Conservation (phyloP, 2,888 invertebrate genomes). For the Fissipunctia ypsillon region DNA sequence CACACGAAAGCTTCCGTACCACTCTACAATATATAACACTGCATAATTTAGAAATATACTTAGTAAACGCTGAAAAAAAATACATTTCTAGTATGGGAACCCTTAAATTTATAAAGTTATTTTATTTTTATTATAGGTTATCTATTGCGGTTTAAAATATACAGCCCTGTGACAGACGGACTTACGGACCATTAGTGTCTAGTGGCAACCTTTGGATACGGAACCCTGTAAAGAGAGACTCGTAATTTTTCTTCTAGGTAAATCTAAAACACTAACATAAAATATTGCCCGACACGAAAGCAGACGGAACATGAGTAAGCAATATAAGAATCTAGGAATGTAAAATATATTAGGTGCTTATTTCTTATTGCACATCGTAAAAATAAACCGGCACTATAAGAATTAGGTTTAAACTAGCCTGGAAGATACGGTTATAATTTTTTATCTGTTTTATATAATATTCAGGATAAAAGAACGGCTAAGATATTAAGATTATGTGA, state of each 20-base stretch:
- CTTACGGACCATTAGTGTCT: neutral
- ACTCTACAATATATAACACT: too few relatives aligned
- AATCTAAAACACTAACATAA: conserved; percentile 48
- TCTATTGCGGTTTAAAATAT: too few relatives aligned
- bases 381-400: conserved; percentile 32
- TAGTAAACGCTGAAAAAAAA: too few relatives aligned
- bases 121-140: too few relatives aligned
- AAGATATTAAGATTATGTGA: neutral
- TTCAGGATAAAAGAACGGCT: neutral
- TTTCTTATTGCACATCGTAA: conserved; percentile 49
- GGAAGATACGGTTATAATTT: conserved; percentile 30
- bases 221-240: neutral
- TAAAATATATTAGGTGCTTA: conserved; percentile 57
- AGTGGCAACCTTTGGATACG: neutral
- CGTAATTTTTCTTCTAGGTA: conserved; percentile 15
- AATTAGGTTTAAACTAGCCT: conserved; percentile 35
- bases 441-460: conserved; percentile 33
- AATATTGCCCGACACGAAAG: conserved; percentile 20
- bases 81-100: too few relatives aligned
- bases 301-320: conserved; percentile 43
- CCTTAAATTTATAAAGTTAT: neutral
- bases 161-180: too few relatives aligned
- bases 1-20: too few relatives aligned
- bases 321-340: conserved; percentile 47
- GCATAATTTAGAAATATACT: too few relatives aligned